These are phyloP conservation scores for Pseudomyrmex gracilis DNA, from an alignment of 1,140 invertebrate genomes.

Conservation along the genomic window DNA sequence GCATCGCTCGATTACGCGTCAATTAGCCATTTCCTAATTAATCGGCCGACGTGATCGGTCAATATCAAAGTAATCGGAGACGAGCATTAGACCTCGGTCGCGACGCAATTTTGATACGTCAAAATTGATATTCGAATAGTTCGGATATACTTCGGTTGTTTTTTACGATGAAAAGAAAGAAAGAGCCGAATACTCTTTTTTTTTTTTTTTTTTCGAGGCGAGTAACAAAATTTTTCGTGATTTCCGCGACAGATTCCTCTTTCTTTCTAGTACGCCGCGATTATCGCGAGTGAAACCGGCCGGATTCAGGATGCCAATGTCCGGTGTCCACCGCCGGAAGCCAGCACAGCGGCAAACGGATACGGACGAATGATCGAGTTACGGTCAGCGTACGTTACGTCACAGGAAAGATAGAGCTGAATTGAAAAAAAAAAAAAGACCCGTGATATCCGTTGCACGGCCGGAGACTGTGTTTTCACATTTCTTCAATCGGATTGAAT, in stretches of 20 bases:
- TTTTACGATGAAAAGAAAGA: background rate
- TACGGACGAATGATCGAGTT: slow-evolving; percentile 40
- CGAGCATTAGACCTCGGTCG: background rate
- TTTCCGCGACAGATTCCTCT: slow-evolving; percentile 1
- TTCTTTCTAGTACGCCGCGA: background rate
- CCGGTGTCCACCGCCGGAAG: slow-evolving; percentile 70
- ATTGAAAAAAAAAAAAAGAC: background rate
- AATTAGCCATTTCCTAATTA: too few relatives aligned
- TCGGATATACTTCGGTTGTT: background rate
- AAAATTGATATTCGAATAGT: background rate
- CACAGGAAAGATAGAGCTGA: slow-evolving; percentile 14
- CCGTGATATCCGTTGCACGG: too few relatives aligned
- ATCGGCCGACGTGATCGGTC: too few relatives aligned
- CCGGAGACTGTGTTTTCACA: too few relatives aligned
- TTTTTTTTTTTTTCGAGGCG: background rate
- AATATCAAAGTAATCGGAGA: too few relatives aligned
- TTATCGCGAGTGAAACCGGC: slow-evolving; percentile 57
- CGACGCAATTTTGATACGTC: too few relatives aligned
- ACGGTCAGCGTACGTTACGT: slow-evolving; percentile 42
- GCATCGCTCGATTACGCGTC: too few relatives aligned
- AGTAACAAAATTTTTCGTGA: slow-evolving; percentile 6
- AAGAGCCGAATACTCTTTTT: background rate
- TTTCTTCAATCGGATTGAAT: background rate
- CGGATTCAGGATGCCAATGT: slow-evolving; percentile 69
- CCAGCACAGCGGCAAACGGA: slow-evolving; percentile 56